phyloP scores from a whole-genome alignment of 2,113 vertebrate species.

The Saccopteryx leptura region DNA sequence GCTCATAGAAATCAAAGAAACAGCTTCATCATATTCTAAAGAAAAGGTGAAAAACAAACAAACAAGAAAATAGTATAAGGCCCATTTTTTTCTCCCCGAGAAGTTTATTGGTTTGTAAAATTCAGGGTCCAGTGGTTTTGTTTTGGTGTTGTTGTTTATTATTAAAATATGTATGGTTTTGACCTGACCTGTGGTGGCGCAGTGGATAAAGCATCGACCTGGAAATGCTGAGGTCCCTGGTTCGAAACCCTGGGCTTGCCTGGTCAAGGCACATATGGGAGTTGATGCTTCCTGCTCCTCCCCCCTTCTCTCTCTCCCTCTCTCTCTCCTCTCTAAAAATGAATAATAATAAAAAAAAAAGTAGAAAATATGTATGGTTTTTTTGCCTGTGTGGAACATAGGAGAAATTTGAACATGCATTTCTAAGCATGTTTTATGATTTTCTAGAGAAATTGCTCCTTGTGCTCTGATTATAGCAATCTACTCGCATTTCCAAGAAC shows the following conservation, averaged over 20 bases:
- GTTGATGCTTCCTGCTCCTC: no score
- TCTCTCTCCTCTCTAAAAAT: no score
- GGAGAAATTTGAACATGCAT: slow-evolving; percentile 18
- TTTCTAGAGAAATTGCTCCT: neutral
- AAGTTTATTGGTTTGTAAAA: neutral
- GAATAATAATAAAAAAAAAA: no score
- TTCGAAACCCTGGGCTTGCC: no score
- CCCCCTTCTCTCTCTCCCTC: no score
- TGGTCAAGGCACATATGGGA: no score
- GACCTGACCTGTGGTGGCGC: no score
- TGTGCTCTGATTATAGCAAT: neutral
- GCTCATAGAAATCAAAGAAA: neutral
- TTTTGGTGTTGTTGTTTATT: neutral
- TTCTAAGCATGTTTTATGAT: neutral
- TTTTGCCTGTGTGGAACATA: slow-evolving; percentile 39
- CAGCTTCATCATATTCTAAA: neutral
- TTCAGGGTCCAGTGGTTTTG: neutral
- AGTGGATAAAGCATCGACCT: no score
- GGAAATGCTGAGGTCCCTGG: no score
- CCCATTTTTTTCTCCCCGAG: neutral
- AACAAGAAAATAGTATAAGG: neutral
- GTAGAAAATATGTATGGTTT: neutral
- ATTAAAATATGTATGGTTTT: neutral
- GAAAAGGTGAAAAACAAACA: neutral
- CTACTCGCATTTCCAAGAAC: neutral